Evolutionary conservation across 2,888 invertebrate species (phyloP).

Genomic region (Antheraea assamensis): DNA sequence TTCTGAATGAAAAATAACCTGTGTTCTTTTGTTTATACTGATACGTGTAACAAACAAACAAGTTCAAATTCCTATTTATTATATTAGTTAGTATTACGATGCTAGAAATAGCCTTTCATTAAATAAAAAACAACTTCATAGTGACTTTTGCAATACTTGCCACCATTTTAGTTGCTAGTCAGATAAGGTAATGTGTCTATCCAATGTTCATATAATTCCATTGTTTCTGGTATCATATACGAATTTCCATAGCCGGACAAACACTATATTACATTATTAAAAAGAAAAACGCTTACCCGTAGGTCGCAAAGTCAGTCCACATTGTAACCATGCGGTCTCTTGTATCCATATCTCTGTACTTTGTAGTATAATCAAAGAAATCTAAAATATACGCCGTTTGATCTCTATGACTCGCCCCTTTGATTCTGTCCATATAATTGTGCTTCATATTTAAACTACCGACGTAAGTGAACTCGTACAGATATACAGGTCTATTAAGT

Average conservation of each 20-base stretch:
- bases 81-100: no score
- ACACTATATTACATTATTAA: no score
- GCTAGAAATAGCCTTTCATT: no score
- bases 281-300: conserved; percentile 62
- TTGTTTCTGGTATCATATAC: no score
- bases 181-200: no score
- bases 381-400: conserved; percentile 69
- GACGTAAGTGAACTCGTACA: conserved; percentile 70
- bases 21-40: no score
- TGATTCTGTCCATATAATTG: conserved; percentile 59
- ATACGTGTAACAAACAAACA: not conserved
- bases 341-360: conserved; percentile 58
- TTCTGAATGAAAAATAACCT: no score
- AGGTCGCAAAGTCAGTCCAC: conserved; percentile 72
- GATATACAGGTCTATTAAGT: conserved; percentile 51
- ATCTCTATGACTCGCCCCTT: conserved; percentile 73
- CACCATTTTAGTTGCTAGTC: no score
- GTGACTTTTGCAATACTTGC: no score
- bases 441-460: conserved; percentile 65
- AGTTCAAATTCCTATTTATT: not conserved
- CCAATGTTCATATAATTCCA: no score
- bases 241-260: no score
- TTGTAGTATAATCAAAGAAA: conserved; percentile 59
- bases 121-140: no score
- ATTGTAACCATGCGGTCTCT: conserved; percentile 66